Percentiles rank a stretch among this genome's conserved stretches.
phyloP scores from a whole-genome alignment of 1,140 invertebrate genomes.

The Papilio polyxenes region DNA sequence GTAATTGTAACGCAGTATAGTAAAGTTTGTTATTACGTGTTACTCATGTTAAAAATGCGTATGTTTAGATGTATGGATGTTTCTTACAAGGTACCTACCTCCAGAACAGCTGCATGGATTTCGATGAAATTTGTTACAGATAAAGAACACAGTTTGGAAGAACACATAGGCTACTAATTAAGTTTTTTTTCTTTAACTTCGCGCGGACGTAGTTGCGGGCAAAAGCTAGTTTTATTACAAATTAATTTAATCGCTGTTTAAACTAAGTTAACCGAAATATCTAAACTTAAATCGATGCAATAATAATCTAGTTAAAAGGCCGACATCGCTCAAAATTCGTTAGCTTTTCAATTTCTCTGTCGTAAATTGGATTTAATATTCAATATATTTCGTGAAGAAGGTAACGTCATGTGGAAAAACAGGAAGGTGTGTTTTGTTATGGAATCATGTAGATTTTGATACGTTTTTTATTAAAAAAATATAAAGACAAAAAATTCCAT shows the following conservation, averaged over 20 bases:
- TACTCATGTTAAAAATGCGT: too few species aligned
- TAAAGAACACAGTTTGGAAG: too few species aligned
- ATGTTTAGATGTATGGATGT: too few species aligned
- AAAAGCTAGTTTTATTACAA: not conserved
- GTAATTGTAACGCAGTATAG: too few species aligned
- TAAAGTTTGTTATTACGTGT: not conserved
- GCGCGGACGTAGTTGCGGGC: too few species aligned
- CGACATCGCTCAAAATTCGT: slow-evolving; percentile 15
- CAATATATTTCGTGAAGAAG: slow-evolving; percentile 3
- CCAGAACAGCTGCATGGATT: too few species aligned
- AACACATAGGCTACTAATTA: too few species aligned
- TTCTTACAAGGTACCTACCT: too few species aligned
- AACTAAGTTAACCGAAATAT: slow-evolving; percentile 12
- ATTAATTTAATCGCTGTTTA: not conserved
- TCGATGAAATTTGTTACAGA: too few species aligned
- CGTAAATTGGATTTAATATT: slow-evolving; percentile 19
- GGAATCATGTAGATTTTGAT: not conserved
- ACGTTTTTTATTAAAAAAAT: not conserved
- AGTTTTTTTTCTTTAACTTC: not conserved
- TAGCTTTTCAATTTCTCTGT: slow-evolving; percentile 15
- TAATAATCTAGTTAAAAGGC: slow-evolving; percentile 2
- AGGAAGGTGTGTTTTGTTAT: not conserved
- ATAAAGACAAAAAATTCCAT: too few species aligned
- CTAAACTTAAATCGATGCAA: slow-evolving; percentile 15
- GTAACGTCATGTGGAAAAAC: not conserved